Evolutionary conservation across 2,797 vertebrate genomes (phyloP), one percentile per base, ranked within the genome.

Genomic region (Manis javanica): DNA sequence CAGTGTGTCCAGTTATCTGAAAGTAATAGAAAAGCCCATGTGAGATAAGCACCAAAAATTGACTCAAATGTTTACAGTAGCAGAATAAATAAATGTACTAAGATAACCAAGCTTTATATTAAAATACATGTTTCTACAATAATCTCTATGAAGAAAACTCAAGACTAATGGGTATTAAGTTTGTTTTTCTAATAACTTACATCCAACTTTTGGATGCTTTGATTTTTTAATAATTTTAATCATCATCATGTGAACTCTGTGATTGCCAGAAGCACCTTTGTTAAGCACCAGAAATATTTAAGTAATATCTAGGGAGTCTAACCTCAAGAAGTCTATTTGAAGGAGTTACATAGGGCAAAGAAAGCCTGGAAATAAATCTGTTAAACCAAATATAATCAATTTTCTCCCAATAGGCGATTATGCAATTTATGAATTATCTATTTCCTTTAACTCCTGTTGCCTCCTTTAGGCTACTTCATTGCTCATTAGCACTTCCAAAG

Each of bases 351-450:
- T 55, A 31, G 15, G 42, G 31, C 61, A 96, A 59, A 89, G 24
- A 82, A 95, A 95, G 64, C 34, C 16, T 69, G 61, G 39, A 96
- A 97, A 92, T 94, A 77, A 93, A 95, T 87, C 82, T 94, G 37
- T 90, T 95, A 93, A 95, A 55, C n/a, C 51, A 82, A 81, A 92
- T 84, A 51, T 83, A 92, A 39, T 89, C 87, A 87, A 37, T 53
- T 79, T 91, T 90, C 21, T 93, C 39, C 34, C 46, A 93, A 0
- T 92, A 90, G 59, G 3, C 88, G 66, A 84, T 63, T 79, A 84
- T 63, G 53, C 57, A 87, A 21, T 89, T 79, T 83, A 39, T 86
- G 55, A 97, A 82, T 88, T 39, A 26, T 18, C 49, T 95, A 2
- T 85, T 84, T 90, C 24, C 83, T 90, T 86, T 24, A 46, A 93